These are phyloP conservation scores for Apistogramma diplotaenia DNA, from an alignment of 2,113 vertebrate species.

Conservation along the genomic window DNA sequence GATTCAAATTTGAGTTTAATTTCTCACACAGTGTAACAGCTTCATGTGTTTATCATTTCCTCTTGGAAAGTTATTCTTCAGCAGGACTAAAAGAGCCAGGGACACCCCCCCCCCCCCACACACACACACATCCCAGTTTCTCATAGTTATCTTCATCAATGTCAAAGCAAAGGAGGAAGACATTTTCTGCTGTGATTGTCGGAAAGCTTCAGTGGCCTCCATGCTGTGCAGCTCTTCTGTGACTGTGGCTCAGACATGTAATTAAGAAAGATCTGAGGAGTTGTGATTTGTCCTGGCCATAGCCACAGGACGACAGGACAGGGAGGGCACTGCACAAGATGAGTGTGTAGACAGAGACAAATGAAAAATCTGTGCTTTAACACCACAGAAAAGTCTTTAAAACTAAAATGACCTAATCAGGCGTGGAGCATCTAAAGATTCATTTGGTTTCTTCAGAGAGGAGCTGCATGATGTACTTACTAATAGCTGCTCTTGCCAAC, in stretches of 20 bases:
- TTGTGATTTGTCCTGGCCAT: neutral
- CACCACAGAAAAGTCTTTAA: neutral
- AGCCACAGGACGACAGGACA: neutral
- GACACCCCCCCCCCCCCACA: neutral
- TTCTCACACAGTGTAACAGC: slow-evolving; percentile 27
- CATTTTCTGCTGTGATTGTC: slow-evolving; percentile 24
- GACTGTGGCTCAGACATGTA: slow-evolving; percentile 16
- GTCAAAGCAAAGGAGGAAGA: slow-evolving; percentile 1
- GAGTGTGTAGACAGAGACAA: neutral
- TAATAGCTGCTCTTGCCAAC: neutral
- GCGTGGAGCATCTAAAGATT: neutral
- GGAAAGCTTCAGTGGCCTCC: neutral
- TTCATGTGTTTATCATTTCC: slow-evolving; percentile 55
- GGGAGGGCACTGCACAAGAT: neutral
- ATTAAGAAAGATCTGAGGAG: slow-evolving; percentile 45
- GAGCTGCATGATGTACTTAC: no score
- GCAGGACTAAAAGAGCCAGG: slow-evolving; percentile 15
- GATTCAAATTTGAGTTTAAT: slow-evolving; percentile 7
- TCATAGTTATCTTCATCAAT: neutral
- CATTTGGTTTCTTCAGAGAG: accelerated
- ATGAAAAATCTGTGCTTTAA: neutral
- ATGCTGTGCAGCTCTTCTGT: slow-evolving; percentile 5
- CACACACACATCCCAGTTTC: neutral
- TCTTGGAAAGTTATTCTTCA: slow-evolving; percentile 25
- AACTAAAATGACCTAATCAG: neutral